These are phyloP conservation scores for Tragelaphus strepsiceros DNA, from an alignment of 2,113 vertebrate genomes.

Conservation along the genomic window DNA sequence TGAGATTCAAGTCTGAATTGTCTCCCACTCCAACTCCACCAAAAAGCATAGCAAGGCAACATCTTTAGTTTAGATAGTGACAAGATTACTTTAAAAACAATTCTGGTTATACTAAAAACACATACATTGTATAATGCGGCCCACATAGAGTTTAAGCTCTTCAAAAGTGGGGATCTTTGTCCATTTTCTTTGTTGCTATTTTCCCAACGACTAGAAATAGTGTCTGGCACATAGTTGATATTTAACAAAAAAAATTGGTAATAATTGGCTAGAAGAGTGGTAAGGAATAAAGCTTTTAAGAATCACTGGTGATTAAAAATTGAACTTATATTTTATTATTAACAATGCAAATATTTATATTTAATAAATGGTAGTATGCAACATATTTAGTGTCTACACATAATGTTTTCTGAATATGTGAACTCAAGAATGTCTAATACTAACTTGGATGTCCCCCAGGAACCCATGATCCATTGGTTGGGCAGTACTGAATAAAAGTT, in stretches of 20 bases:
- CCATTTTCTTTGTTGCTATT: not conserved
- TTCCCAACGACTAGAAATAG: not conserved
- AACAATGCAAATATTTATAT: not conserved
- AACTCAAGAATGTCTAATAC: slow-evolving; percentile 1
- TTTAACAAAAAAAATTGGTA: not conserved
- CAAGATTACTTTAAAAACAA: not conserved
- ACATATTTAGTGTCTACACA: slow-evolving; percentile 27
- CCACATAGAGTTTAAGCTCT: not conserved
- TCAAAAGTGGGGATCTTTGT: not conserved
- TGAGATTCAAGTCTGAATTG: not conserved
- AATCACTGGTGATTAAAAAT: not conserved
- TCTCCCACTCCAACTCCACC: not conserved
- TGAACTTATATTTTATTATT: not conserved
- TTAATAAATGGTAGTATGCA: not conserved
- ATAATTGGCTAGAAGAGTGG: not conserved
- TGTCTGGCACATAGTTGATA: not conserved
- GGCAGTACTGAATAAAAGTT: not conserved
- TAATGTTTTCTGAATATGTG: slow-evolving; percentile 6
- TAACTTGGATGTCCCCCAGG: not conserved
- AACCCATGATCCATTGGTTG: not conserved
- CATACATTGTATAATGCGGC: not conserved
- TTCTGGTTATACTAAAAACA: not conserved
- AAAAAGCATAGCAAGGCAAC: not conserved
- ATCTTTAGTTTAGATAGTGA: not conserved
- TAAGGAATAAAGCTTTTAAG: not conserved